Evolutionary conservation across 2,113 vertebrate species (phyloP).

Genomic region (Gymnobelideus leadbeateri): DNA sequence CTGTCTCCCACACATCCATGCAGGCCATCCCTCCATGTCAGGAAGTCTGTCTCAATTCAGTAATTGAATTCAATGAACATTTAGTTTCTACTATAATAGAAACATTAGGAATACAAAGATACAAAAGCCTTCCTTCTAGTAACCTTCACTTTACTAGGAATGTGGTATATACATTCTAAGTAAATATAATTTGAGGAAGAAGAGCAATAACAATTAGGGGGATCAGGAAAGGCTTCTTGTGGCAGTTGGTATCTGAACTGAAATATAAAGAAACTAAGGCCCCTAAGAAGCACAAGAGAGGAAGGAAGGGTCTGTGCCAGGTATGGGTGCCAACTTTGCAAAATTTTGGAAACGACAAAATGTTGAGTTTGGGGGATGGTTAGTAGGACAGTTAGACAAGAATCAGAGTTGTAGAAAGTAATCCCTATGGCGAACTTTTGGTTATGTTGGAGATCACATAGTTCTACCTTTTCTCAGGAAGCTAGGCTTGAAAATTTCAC

Average conservation of each 20-base stretch:
- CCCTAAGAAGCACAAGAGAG: background rate
- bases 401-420: background rate
- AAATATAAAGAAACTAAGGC: background rate
- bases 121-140: background rate
- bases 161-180: background rate
- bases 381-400: background rate
- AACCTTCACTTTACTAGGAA: background rate
- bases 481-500: background rate
- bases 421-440: background rate
- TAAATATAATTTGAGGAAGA: background rate
- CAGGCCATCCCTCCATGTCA: background rate
- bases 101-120: background rate
- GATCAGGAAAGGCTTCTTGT: background rate
- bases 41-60: background rate
- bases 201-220: background rate
- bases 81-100: background rate
- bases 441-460: background rate
- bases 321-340: background rate
- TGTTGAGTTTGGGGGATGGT: background rate
- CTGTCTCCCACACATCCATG: background rate
- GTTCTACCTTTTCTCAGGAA: background rate
- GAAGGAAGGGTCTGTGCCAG: background rate
- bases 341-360: background rate
- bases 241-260: background rate
- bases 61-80: background rate